Conservation (phyloP, 2,797 vertebrate genomes). For the Prionace glauca region DNA sequence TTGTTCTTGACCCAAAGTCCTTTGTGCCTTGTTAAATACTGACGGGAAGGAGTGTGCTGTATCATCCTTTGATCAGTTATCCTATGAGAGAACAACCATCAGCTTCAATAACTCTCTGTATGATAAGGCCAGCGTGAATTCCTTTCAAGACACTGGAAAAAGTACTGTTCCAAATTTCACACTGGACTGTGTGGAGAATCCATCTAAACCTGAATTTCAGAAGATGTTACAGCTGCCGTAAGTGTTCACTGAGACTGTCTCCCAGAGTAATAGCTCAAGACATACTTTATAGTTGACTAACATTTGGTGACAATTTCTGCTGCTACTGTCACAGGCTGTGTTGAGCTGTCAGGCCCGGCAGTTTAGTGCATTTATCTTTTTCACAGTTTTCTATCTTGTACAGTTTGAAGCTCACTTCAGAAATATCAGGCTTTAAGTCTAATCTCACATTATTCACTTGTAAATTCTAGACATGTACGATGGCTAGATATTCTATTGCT, state of each 20-base stretch:
- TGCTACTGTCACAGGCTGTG: not conserved
- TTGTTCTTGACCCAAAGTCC: constrained; percentile 21
- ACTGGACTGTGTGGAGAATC: not conserved
- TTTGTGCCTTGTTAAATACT: constrained; percentile 33
- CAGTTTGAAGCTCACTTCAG: not conserved
- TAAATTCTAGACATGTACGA: not conserved
- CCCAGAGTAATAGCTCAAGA: not conserved
- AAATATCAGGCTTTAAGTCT: not conserved
- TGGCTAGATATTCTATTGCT: not conserved
- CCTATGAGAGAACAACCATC: not conserved
- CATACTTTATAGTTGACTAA: not conserved
- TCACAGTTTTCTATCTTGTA: not conserved
- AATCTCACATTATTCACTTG: not conserved
- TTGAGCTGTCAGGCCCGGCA: not conserved
- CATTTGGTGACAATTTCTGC: not conserved
- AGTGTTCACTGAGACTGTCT: not conserved
- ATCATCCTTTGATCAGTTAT: constrained; percentile 6
- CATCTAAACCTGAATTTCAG: not conserved
- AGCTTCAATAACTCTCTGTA: constrained; percentile 32
- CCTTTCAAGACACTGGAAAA: not conserved
- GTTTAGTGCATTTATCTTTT: not conserved
- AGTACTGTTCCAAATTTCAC: not conserved
- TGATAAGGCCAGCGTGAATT: constrained; percentile 41
- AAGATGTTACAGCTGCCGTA: constrained; percentile 22
- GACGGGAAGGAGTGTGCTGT: not conserved